Percentiles rank a stretch among this genome's conserved stretches.
phyloP scores from a whole-genome alignment of 53 echinoderm and acorn worm species.

The Echinarachnius parma region DNA sequence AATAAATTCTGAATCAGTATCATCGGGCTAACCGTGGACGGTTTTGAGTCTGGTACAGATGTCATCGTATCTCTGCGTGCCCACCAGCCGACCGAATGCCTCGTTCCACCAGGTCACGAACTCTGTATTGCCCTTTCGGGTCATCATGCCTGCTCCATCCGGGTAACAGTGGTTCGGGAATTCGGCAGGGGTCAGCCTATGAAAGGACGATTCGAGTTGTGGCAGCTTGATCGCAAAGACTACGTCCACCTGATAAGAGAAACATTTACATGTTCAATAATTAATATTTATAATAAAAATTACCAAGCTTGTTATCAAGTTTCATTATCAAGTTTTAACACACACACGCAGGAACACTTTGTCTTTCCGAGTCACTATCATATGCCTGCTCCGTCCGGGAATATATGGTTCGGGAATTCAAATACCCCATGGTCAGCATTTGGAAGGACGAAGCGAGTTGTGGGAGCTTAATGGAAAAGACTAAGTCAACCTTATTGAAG shows the following conservation, averaged over 20 bases:
- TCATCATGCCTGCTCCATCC: conserved; percentile 40
- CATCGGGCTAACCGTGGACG: conserved; percentile 17
- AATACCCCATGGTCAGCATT: too few relatives aligned
- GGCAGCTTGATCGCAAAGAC: conserved; percentile 31
- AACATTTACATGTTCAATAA: too few relatives aligned
- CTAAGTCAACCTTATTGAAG: too few relatives aligned
- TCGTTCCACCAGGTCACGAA: conserved; percentile 44
- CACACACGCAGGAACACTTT: too few relatives aligned
- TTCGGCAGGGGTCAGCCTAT: conserved; percentile 18
- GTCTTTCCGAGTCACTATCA: too few relatives aligned
- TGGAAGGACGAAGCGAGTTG: too few relatives aligned
- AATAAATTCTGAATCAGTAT: not conserved
- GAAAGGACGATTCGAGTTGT: conserved; percentile 22
- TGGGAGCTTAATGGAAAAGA: too few relatives aligned
- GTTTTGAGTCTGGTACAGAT: conserved; percentile 24
- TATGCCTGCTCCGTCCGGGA: too few relatives aligned
- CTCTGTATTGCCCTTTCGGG: conserved; percentile 5
- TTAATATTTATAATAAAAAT: too few relatives aligned
- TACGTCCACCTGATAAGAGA: conserved; percentile 24
- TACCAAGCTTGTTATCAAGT: too few relatives aligned
- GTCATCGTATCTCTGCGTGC: conserved; percentile 22
- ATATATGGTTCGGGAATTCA: too few relatives aligned
- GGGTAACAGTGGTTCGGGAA: conserved; percentile 33
- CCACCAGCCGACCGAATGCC: conserved; percentile 22
- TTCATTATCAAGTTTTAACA: too few relatives aligned